A percentile compares a stretch with the other conserved stretches of the same genome.
Conservation (phyloP, 2,797 vertebrate genomes). For the Peromyscus eremicus region DNA sequence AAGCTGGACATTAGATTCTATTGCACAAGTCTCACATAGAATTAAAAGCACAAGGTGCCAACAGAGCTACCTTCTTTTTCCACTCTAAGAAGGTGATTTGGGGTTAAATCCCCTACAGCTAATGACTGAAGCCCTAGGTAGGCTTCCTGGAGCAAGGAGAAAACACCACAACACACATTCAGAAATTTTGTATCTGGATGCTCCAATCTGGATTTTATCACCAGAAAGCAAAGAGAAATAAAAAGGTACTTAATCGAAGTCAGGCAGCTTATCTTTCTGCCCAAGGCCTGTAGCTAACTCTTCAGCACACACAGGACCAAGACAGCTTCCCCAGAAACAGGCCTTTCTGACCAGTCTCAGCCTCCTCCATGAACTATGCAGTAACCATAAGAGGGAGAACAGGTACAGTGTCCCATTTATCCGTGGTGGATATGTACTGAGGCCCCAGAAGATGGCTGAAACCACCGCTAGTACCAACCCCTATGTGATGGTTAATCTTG, state of each 20-base stretch:
- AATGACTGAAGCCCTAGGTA: not conserved
- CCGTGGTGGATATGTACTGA: not conserved
- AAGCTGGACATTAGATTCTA: slow-evolving; percentile 28
- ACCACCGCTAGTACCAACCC: not conserved
- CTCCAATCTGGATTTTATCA: not conserved
- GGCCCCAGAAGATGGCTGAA: not conserved
- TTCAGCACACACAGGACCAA: not conserved
- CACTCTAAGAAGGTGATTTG: not conserved
- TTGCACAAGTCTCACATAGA: not conserved
- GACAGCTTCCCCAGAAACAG: not conserved
- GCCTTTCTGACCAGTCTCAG: not conserved
- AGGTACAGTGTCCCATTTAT: not conserved
- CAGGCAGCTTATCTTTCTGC: not conserved
- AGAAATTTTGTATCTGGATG: slow-evolving; percentile 30
- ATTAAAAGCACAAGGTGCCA: not conserved
- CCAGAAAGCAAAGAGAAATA: not conserved
- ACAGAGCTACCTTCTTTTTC: not conserved
- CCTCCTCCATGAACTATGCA: not conserved
- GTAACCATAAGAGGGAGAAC: not conserved
- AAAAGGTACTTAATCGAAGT: not conserved
- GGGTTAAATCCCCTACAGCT: not conserved
- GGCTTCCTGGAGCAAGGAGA: not conserved
- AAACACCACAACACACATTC: not conserved
- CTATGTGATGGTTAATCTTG: not conserved
- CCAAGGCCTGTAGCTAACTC: not conserved